These are phyloP conservation scores for Trissonchulus latispiculum DNA, from an alignment of 2,888 invertebrate species.

Conservation along the genomic window DNA sequence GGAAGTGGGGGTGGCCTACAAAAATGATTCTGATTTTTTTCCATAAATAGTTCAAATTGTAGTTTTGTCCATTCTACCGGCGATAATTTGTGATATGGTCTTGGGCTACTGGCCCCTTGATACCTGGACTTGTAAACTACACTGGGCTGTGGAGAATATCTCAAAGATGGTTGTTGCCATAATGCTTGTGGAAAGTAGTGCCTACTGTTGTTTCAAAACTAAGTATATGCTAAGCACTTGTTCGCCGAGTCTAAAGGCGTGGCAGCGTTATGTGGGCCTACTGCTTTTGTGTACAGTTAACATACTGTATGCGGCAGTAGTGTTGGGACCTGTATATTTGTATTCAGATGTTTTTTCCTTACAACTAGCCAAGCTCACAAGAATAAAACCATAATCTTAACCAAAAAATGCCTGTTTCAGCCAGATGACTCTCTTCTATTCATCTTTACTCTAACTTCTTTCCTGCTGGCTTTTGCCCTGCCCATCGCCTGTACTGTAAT, in stretches of 20 bases:
- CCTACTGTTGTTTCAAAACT: background rate
- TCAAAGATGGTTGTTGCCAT: background rate
- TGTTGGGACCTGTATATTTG: background rate
- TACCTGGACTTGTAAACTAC: background rate
- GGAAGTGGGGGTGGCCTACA: background rate
- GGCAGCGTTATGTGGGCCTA: background rate
- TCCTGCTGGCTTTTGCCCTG: background rate
- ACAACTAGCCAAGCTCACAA: background rate
- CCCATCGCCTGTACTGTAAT: background rate
- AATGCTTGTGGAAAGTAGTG: background rate
- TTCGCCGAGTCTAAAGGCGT: background rate
- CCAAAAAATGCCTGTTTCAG: background rate
- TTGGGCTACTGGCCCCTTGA: background rate
- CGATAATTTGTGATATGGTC: background rate
- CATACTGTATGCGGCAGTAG: background rate
- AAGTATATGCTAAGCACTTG: background rate
- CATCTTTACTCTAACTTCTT: background rate
- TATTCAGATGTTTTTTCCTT: background rate
- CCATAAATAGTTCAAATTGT: background rate
- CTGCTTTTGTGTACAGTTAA: background rate
- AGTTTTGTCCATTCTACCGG: background rate
- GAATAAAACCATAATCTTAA: background rate
- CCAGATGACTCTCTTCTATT: background rate
- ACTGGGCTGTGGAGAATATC: background rate
- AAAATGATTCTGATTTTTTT: background rate